Conservation (phyloP, 2,888 invertebrate genomes). For the Sinelater perroti region DNA sequence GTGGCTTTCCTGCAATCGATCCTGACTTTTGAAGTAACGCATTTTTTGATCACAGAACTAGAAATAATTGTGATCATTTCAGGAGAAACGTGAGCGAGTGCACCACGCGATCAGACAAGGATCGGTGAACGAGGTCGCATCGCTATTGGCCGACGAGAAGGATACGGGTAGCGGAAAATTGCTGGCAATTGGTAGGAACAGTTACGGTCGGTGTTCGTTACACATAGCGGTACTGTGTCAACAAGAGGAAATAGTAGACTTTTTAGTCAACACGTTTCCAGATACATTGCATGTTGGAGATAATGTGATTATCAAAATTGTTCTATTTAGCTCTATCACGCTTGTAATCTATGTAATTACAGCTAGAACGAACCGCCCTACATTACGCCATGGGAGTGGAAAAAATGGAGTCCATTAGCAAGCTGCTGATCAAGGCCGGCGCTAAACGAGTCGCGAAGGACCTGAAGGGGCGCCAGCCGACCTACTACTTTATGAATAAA, state of each 20-base stretch:
- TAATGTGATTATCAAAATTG: slow-evolving; percentile 71
- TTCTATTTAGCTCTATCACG: background rate
- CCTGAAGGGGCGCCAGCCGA: slow-evolving; percentile 87
- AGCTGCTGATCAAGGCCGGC: slow-evolving; percentile 82
- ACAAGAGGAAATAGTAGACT: slow-evolving; percentile 81
- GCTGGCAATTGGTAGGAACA: slow-evolving; percentile 70
- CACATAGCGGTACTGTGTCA: slow-evolving; percentile 89
- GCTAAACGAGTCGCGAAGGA: slow-evolving; percentile 86
- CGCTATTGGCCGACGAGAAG: slow-evolving; percentile 64
- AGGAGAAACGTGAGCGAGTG: slow-evolving; percentile 81
- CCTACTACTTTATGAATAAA: slow-evolving; percentile 93
- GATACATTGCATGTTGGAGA: slow-evolving; percentile 81
- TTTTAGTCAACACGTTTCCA: slow-evolving; percentile 76
- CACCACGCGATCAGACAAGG: slow-evolving; percentile 77
- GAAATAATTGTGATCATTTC: slow-evolving; percentile 26
- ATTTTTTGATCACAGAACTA: background rate
- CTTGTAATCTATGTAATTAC: slow-evolving; percentile 48
- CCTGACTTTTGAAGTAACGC: slow-evolving; percentile 75
- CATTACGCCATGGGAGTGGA: slow-evolving; percentile 93
- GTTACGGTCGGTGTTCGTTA: slow-evolving; percentile 79
- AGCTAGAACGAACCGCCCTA: slow-evolving; percentile 87
- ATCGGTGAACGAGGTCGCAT: slow-evolving; percentile 68
- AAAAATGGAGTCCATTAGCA: slow-evolving; percentile 81
- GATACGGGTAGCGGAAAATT: slow-evolving; percentile 65
- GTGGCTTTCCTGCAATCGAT: slow-evolving; percentile 76